Evolutionary conservation across 2,113 vertebrate genomes (phyloP), one percentile per base, ranked within the genome.

Genomic region (Lepus europaeus): DNA sequence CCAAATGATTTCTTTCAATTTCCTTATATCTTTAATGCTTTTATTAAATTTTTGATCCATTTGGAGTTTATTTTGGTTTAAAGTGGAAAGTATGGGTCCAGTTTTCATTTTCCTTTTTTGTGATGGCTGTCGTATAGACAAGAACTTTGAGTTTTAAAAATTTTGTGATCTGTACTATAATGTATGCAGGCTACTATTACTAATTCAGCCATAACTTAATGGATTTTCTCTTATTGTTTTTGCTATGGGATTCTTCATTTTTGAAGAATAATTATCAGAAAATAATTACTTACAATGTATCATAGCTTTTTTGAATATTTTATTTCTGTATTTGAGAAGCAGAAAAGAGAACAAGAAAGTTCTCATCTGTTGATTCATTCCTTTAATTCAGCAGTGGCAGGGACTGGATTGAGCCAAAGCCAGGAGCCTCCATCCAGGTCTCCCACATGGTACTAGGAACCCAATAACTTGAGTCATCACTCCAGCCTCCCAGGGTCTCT

Each of bases 141-240:
- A 33, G 23, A 88, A 84, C 74, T 87, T 86, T 95, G 19, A 77
- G 59, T 61, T 91, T 33, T 3, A 36, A n/a, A 87, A 68, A 29
- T 9, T 16, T 72, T 14, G 33, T 70, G 56, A n/a, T 81, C 33
- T 36, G 27, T 72, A n/a, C 5, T 78, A 0, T 89, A 10, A 27
- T 73, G 66, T 69, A 29, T 68, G 29, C 91, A 53, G n/a, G 70
- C 39, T 74, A 19, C 22, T 70, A 64, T 64, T 83, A 90, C 17
- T 27, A 13, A 49, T 72, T 90, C 53, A 77, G 19, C 74, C 29
- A 70, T 61, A 63, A 25, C 27, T 78, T 90, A 77, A 61, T 90
- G n/a, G 83, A 74, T 79, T 69, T 90, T 87, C 68, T 72, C 25
- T 84, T 72, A 86, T 68, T 82, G 94, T 92, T 93, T 72, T 83